Conservation (phyloP, 2,797 vertebrate species). For the Microtus californicus region DNA sequence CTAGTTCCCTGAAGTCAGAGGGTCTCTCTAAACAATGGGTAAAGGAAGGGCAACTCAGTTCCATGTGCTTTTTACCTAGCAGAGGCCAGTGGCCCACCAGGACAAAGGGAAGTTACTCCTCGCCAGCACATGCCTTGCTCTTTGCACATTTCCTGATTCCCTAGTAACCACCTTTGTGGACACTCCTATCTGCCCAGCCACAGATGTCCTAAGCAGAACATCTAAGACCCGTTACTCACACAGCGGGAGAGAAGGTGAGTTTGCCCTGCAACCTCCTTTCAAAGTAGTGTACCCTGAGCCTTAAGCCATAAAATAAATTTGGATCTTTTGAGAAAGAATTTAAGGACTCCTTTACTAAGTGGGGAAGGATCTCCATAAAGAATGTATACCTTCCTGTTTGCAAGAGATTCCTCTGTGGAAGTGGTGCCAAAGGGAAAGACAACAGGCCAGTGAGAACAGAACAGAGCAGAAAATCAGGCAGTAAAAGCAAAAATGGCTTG, state of each 20-base stretch:
- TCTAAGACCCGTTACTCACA: background rate
- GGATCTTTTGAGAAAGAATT: background rate
- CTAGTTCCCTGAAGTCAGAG: too few relatives aligned
- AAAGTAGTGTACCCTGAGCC: background rate
- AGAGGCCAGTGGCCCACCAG: too few relatives aligned
- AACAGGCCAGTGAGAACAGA: background rate
- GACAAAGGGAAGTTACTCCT: fast-evolving
- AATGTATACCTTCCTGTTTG: too few relatives aligned
- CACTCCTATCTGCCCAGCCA: background rate
- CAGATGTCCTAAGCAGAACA: background rate
- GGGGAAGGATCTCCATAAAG: background rate
- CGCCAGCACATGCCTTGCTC: too few relatives aligned
- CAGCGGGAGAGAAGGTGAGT: fast-evolving
- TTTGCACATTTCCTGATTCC: background rate
- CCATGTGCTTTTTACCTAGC: background rate
- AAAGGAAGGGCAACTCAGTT: background rate
- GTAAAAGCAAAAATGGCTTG: background rate
- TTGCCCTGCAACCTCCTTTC: background rate
- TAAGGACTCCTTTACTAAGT: background rate
- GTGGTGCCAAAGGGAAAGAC: background rate
- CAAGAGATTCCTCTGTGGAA: background rate
- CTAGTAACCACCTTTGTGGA: fast-evolving
- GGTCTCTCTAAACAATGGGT: background rate
- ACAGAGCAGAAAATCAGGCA: fast-evolving
- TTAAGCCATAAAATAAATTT: background rate